Evolutionary conservation across 1,140 invertebrate species (phyloP).

Genomic region (Zaprionus vittiger): DNA sequence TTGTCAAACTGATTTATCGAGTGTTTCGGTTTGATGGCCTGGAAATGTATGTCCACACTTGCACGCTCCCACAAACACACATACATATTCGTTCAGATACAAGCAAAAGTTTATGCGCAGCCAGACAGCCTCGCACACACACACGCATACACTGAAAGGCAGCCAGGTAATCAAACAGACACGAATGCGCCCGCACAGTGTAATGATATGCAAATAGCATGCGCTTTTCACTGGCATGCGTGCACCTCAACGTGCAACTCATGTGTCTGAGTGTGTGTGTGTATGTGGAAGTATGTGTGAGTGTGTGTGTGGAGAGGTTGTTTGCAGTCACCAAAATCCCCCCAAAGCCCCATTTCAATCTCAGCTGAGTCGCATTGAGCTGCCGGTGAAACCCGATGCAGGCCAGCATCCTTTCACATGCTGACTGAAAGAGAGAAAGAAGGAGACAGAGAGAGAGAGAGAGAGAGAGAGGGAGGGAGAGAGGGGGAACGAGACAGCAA

Average conservation of each 20-base stretch:
- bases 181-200: conserved; percentile 44
- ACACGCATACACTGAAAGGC: conserved; percentile 4
- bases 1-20: conserved; percentile 79
- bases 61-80: conserved; percentile 24
- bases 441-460: neutral
- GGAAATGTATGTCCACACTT: conserved; percentile 58
- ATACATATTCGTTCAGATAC: conserved; percentile 1
- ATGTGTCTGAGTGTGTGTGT: neutral
- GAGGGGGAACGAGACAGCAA: neutral
- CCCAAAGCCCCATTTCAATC: conserved; percentile 71
- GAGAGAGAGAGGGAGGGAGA: neutral
- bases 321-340: conserved; percentile 46
- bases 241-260: conserved; percentile 12
- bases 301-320: neutral
- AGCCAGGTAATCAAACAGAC: conserved; percentile 30
- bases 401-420: conserved; percentile 19
- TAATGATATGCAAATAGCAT: conserved; percentile 81
- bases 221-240: conserved; percentile 64
- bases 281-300: neutral
- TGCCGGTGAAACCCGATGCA: conserved; percentile 41
- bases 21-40: conserved; percentile 72
- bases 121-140: conserved; percentile 26
- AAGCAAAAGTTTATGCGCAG: conserved; percentile 4
- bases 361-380: conserved; percentile 71
- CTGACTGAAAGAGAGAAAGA: conserved; percentile 16